Conservation (phyloP, 2,797 vertebrate species). For the Gymnoscopelus microlampas region DNA sequence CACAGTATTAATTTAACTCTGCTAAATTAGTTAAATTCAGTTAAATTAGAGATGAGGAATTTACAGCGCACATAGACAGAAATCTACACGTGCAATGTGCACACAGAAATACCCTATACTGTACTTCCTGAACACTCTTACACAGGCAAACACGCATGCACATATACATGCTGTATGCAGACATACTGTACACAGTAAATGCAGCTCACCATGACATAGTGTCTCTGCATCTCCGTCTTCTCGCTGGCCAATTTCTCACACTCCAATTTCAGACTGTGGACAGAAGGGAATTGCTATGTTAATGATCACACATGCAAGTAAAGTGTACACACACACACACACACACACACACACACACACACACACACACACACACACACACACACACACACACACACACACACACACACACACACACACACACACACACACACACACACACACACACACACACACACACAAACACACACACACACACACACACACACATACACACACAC, state of each 20-base stretch:
- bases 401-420: background rate
- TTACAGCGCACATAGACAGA: no score
- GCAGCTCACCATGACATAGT: constrained; percentile 96
- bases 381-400: background rate
- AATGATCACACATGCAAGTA: background rate
- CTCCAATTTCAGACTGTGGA: constrained; percentile 91
- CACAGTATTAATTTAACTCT: background rate
- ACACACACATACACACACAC: background rate
- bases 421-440: constrained; percentile 1
- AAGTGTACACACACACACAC: constrained; percentile 23
- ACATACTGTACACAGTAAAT: constrained; percentile 7
- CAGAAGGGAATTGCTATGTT: constrained; percentile 38
- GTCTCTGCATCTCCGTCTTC: constrained; percentile 97
- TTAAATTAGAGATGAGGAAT: no score
- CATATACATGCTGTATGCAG: constrained; percentile 2
- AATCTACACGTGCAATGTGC: no score
- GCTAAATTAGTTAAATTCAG: no score
- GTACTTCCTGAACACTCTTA: background rate
- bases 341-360: constrained; percentile 18
- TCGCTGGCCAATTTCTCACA: constrained; percentile 97
- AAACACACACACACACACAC: background rate
- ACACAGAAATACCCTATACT: no score
- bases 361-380: constrained; percentile 19
- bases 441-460: background rate
- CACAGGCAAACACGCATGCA: background rate